Base-by-base conservation (phyloP, 2,888 invertebrate species). In the Thalpophila matura region DNA sequence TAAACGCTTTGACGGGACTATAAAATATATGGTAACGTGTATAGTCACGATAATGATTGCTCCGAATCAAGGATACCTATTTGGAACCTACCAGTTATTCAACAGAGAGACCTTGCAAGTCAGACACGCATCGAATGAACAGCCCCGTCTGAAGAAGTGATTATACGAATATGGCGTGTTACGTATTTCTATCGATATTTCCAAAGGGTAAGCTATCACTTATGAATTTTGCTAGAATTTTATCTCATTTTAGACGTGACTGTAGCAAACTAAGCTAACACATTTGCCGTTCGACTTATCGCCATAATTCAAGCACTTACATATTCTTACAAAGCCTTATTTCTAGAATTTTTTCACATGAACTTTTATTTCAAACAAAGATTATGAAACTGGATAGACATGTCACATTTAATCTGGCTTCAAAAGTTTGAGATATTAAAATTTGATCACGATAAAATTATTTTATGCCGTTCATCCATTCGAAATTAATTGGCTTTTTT, bases 201-300 rank as follows among this genome's bases (percentile, higher is more conserved):
- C n/a, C n/a, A n/a, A n/a, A n/a, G n/a, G n/a, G n/a, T n/a, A n/a
- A n/a, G n/a, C n/a, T n/a, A n/a, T n/a, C n/a, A n/a, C n/a, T n/a
- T n/a, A n/a, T n/a, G n/a, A n/a, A n/a, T n/a, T n/a, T n/a, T n/a
- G n/a, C n/a, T n/a, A n/a, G n/a, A n/a, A n/a, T n/a, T n/a, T n/a
- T n/a, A n/a, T n/a, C n/a, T 18, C 4, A 16, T 27, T 45, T n/a
- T 60, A 2, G 10, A 14, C 10, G 16, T n/a, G 35, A 29, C 18
- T 43, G 35, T 72, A 37, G 22, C 18, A 40, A 70, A 40, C 20
- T 27, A 35, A 45, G 14, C 14, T 24, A n/a, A 49, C 31, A 43
- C 0, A 33, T 54, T 65, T 69, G 16, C 26, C 22, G 55, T 46
- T 10, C 12, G 16, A 50, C 33, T 49, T 35, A 40, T 38, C 43